Evolutionary conservation across 2,113 vertebrate species (phyloP).

Genomic region (Chionodraco myersi): DNA sequence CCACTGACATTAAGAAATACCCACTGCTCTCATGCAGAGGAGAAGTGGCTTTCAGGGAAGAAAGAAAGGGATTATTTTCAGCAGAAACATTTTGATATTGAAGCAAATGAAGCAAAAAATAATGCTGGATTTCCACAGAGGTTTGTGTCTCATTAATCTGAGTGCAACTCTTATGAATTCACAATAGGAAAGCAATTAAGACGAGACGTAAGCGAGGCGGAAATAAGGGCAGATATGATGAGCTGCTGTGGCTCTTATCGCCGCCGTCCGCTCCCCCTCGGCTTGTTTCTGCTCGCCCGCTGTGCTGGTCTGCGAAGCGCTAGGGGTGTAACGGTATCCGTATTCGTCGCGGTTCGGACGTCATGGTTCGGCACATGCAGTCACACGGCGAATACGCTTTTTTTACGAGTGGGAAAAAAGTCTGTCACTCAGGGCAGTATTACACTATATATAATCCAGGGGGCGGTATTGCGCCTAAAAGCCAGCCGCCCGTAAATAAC

Average conservation of each 20-base stretch:
- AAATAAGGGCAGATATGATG: constrained; percentile 36
- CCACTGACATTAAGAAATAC: constrained; percentile 49
- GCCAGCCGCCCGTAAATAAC: too few species aligned
- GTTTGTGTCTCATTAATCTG: constrained; percentile 53
- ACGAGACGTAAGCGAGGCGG: constrained; percentile 33
- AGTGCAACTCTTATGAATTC: constrained; percentile 53
- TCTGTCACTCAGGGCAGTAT: too few species aligned
- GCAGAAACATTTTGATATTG: constrained; percentile 12
- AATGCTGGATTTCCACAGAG: constrained; percentile 28
- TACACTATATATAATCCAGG: too few species aligned
- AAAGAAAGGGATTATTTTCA: constrained; percentile 33
- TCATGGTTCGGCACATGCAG: too few species aligned
- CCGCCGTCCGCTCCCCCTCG: constrained; percentile 35
- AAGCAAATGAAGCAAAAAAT: constrained; percentile 45
- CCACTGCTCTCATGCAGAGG: constrained; percentile 44
- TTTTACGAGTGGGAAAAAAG: too few species aligned
- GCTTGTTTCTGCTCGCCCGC: constrained; percentile 35
- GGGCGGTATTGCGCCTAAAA: too few species aligned
- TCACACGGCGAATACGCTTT: too few species aligned
- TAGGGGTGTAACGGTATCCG: too few species aligned
- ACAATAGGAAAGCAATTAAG: constrained; percentile 61
- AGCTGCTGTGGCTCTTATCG: constrained; percentile 35
- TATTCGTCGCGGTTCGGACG: too few species aligned
- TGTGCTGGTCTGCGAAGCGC: constrained; percentile 15
- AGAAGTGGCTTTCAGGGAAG: constrained; percentile 49